Base-by-base conservation (phyloP, 2,888 invertebrate genomes). In the Campopleginae sp. region DNA sequence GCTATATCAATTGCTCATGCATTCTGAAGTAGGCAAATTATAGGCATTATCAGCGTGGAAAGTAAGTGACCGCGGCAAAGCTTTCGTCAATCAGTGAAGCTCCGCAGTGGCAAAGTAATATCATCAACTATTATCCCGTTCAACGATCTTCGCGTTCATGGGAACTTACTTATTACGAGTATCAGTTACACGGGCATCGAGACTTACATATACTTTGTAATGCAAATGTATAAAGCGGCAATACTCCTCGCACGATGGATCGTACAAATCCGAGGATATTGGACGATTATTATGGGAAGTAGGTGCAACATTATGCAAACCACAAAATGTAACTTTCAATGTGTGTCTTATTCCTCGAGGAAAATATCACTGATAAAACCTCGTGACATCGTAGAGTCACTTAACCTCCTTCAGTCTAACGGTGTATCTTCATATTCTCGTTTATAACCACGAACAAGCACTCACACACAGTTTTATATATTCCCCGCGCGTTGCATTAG, bases 61-160 rank as follows among this genome's bases (percentile, higher is more conserved):
- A 71, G 76, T 80, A 82, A 80, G 75, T 76, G 76, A 71, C 71
- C 66, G 61, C 66, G 61, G 75, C 42, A 76, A 85, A 80, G 71
- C 80, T 85, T 75, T 85, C 85, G 79, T 85, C 82, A 82, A 85
- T 85, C 82, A 80, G n/a, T n/a, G 79, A 76, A 80, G 66, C 70
- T 74, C 33, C 27, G n/a, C n/a, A 65, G 33, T 61, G 33, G 85
- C 54, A 79, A 79, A 82, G 71, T 76, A 76, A 80, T 76, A 66
- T 82, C 44, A 82, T 82, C 44, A 54, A 54, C 63, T 74, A 74
- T 75, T 85, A 85, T 85, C 84, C 84, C 31, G 74, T 65, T 78
- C 68, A 46, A 85, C 61, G 70, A 85, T 81, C 81, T 79, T 78
- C 78, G 70, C 68, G 77, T 65, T 65, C 65, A 54, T 72, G 46